Conservation (phyloP, 2,797 vertebrate species). For the Lacerta bilineata region DNA sequence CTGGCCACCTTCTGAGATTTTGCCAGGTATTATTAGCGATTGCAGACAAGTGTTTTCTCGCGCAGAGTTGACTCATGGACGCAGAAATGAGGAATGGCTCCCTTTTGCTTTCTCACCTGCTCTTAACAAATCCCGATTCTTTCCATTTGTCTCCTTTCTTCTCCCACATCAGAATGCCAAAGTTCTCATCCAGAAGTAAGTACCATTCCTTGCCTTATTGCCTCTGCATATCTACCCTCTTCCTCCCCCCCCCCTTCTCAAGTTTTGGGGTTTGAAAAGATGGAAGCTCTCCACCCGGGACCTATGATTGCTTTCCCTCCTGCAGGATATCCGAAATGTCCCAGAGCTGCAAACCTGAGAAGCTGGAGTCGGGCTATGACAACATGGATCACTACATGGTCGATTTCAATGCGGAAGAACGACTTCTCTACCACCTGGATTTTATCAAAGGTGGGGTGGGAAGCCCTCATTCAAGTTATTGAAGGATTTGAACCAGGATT, state of each 20-base stretch:
- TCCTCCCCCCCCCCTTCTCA: no score
- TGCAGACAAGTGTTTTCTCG: background rate
- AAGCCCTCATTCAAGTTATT: background rate
- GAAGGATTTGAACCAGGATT: background rate
- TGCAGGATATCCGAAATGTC: constrained; percentile 72
- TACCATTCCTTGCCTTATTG: constrained; percentile 30
- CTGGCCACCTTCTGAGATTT: background rate
- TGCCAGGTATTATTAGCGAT: background rate
- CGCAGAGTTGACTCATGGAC: background rate
- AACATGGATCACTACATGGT: constrained; percentile 79
- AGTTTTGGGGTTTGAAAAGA: background rate
- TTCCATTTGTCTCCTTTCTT: background rate
- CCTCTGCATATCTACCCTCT: background rate
- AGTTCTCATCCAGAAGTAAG: constrained; percentile 82
- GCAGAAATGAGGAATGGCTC: background rate
- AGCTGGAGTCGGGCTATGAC: constrained; percentile 73
- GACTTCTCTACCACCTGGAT: constrained; percentile 78
- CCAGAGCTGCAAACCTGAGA: constrained; percentile 66
- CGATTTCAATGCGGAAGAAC: constrained; percentile 81
- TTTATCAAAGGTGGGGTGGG: constrained; percentile 78
- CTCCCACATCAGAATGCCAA: constrained; percentile 76
- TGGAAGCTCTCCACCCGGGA: no score
- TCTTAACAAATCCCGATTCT: background rate
- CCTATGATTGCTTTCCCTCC: background rate
- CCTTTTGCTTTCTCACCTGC: background rate